Evolutionary conservation across 1,140 invertebrate genomes (phyloP).

Genomic region (Lerema accius): DNA sequence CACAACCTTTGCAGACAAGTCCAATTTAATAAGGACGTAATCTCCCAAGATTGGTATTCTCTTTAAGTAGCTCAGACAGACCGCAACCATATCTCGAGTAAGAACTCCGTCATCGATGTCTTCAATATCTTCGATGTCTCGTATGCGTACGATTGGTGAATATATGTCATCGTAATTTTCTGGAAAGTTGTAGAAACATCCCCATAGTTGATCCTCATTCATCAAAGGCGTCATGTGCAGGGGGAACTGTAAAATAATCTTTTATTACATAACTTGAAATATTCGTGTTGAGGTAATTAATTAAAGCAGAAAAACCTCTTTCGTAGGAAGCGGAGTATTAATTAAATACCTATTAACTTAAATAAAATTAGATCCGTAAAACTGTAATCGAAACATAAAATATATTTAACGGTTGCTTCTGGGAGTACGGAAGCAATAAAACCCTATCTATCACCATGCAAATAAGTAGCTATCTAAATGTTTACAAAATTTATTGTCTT

Average conservation of each 20-base stretch:
- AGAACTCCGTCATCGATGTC: slow-evolving; percentile 52
- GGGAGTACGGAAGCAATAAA: no score
- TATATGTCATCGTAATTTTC: slow-evolving; percentile 64
- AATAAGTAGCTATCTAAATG: no score
- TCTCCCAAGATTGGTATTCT: slow-evolving; percentile 66
- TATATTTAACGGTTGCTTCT: no score
- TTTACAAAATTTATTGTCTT: no score
- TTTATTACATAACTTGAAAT: not conserved
- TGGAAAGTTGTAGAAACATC: slow-evolving; percentile 71
- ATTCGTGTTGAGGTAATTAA: not conserved
- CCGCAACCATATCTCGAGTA: slow-evolving; percentile 59
- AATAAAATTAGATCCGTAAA: no score
- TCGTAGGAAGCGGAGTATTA: no score
- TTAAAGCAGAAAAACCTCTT: no score
- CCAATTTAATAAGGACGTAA: slow-evolving; percentile 70
- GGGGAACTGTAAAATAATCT: no score
- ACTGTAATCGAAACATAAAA: no score
- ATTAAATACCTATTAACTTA: no score
- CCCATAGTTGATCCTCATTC: slow-evolving; percentile 71
- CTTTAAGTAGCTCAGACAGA: slow-evolving; percentile 68
- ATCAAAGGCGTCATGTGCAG: slow-evolving; percentile 58
- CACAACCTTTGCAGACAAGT: slow-evolving; percentile 64
- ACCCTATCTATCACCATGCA: no score
- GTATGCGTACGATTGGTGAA: slow-evolving; percentile 59
- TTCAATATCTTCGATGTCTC: slow-evolving; percentile 50